phyloP scores from a whole-genome alignment of 2,797 vertebrate species.

The Synanceia verrucosa region DNA sequence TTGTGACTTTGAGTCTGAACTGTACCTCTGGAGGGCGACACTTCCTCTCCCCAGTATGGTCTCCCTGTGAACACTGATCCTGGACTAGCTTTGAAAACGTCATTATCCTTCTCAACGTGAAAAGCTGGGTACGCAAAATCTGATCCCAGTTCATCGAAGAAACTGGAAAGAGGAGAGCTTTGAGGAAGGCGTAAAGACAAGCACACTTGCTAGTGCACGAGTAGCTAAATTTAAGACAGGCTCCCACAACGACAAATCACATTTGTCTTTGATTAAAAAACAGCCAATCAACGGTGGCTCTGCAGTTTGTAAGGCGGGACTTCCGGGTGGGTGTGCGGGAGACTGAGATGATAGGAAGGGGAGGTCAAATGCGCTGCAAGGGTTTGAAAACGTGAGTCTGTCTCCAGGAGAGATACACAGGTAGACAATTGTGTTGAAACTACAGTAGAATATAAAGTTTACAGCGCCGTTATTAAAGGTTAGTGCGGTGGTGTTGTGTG shows the following conservation, averaged over 20 bases:
- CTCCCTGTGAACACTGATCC: constrained; percentile 2
- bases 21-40: constrained; percentile 8
- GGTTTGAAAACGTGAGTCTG: constrained; percentile 45
- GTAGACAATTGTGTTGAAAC: not conserved
- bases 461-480: not conserved
- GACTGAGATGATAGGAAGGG: constrained; percentile 18
- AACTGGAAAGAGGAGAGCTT: not conserved
- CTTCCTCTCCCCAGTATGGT: not conserved
- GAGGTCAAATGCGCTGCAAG: constrained; percentile 70
- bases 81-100: not conserved
- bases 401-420: not conserved
- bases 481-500: not conserved
- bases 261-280: fast-evolving
- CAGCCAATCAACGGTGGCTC: constrained; percentile 32
- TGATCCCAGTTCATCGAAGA: constrained; percentile 13
- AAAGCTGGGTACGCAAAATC: not conserved
- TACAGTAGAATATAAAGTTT: not conserved
- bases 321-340: constrained; percentile 53
- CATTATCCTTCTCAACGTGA: not conserved
- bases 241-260: constrained; percentile 39
- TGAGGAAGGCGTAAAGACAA: not conserved
- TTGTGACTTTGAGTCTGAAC: not conserved
- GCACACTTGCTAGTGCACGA: constrained; percentile 30
- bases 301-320: constrained; percentile 20
- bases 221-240: not conserved